Evolutionary conservation across 2,888 invertebrate genomes (phyloP), one percentile per base, ranked within the genome.

Genomic region (Drosophila aldrichi): DNA sequence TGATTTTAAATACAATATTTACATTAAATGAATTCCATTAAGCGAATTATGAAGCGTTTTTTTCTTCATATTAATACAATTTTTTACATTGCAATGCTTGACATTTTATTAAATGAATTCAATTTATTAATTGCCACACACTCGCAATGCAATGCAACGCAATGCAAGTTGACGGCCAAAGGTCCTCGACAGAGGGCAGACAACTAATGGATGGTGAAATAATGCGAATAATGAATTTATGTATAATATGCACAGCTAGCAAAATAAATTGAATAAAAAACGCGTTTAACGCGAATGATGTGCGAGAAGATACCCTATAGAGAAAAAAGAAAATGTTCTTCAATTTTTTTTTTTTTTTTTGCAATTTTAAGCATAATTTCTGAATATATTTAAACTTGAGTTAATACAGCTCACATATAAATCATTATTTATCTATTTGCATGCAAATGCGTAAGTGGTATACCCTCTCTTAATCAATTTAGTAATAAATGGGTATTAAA

Each of bases 171-270:
- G 34, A 34, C 54, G 52, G 29, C 34, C 44, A 44, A 40, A 25
- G 49, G 40, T 29, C 49, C 65, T 56, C 52, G 29, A 44, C 55
- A 49, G 34, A 38, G 60, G 49, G 56, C 61, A 58, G 77, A 60
- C 82, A 79, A 63, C 88, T 81, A 86, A 88, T 86, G 86, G 88
- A 74, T 86, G 86, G 70, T 74, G 72, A 75, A 84, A 84, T 70
- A 75, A 77, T 77, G 82, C 75, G 79, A 73, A 84, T 70, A 86
- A 86, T 82, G 74, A 75, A 83, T 81, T 81, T 79, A 77, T 72
- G 72, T 52, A 57, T 63, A 59, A 32, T 61, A 43, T 64, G 65
- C 73, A 86, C 74, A 72, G 62, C 64, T 68, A 74, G 74, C 73
- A 67, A 83, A 73, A 80, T 83, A 73, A 80, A 88, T 77, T 59